A percentile compares a stretch with the other conserved stretches of the same genome.
phyloP scores from a whole-genome alignment of 2,113 vertebrate species.

The Pomatostomus ruficeps region DNA sequence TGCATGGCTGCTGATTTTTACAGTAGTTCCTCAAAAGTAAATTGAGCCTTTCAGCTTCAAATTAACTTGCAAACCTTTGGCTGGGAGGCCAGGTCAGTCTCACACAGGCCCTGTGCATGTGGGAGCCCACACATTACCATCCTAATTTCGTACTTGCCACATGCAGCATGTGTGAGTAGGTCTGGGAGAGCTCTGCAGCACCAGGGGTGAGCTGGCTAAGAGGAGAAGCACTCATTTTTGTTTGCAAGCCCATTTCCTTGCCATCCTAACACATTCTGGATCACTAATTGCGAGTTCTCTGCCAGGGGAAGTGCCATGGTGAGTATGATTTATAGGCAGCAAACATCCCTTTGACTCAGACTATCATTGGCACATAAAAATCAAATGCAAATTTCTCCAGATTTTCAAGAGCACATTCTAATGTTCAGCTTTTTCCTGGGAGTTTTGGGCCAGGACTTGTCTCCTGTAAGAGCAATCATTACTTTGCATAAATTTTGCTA shows the following conservation, averaged over 20 bases:
- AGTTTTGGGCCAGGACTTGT: not conserved
- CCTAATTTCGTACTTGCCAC: not conserved
- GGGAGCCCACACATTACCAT: not conserved
- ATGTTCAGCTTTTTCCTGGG: not conserved
- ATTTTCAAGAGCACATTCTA: not conserved
- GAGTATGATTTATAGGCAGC: not conserved
- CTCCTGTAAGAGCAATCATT: not conserved
- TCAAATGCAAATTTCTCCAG: not conserved
- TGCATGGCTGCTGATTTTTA: not conserved
- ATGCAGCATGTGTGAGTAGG: not conserved
- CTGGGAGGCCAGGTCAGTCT: not conserved
- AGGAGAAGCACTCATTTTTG: not conserved
- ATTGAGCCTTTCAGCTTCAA: not conserved
- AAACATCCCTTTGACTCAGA: not conserved
- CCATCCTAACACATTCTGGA: not conserved
- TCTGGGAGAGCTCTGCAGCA: not conserved
- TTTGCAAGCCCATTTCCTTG: not conserved
- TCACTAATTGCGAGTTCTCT: not conserved
- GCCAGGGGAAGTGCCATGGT: not conserved
- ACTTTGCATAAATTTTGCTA: not conserved
- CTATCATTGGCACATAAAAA: fast-evolving
- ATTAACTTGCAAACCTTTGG: not conserved
- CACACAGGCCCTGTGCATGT: fast-evolving
- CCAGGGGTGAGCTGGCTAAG: not conserved
- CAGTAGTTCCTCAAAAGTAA: not conserved